phyloP scores from a whole-genome alignment of 2,113 vertebrate species.

The Ammodytes dubius region DNA sequence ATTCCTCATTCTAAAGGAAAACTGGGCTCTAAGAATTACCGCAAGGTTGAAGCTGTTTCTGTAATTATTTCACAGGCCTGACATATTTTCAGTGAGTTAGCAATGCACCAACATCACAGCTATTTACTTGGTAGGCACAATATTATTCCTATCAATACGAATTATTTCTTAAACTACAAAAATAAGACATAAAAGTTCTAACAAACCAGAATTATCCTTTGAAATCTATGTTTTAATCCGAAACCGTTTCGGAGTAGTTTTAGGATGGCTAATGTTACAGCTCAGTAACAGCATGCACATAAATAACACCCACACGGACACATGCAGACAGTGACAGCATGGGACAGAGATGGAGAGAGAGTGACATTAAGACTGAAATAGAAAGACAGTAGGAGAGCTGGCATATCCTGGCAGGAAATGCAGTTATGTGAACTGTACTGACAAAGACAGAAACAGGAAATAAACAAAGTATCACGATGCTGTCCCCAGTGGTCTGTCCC shows the following conservation, averaged over 20 bases:
- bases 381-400: conserved; percentile 10
- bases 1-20: not conserved
- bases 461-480: conserved; percentile 22
- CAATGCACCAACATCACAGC: not conserved
- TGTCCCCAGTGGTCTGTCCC: conserved; percentile 2
- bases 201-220: not conserved
- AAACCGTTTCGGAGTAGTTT: not conserved
- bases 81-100: not conserved
- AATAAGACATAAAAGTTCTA: not conserved
- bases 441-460: conserved; percentile 56
- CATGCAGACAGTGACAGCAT: conserved; percentile 6
- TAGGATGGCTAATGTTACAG: not conserved
- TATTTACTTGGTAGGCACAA: not conserved
- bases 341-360: conserved; percentile 15
- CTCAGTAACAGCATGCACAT: not conserved
- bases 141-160: not conserved
- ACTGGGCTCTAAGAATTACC: not conserved
- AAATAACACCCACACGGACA: conserved; percentile 4
- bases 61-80: not conserved
- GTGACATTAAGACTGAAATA: conserved; percentile 36
- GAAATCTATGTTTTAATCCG: not conserved
- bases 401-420: conserved; percentile 68
- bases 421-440: conserved; percentile 31
- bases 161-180: not conserved
- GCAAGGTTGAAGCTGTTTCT: not conserved